phyloP scores from a whole-genome alignment of 1,140 invertebrate species.

The Pogonomyrmex barbatus region DNA sequence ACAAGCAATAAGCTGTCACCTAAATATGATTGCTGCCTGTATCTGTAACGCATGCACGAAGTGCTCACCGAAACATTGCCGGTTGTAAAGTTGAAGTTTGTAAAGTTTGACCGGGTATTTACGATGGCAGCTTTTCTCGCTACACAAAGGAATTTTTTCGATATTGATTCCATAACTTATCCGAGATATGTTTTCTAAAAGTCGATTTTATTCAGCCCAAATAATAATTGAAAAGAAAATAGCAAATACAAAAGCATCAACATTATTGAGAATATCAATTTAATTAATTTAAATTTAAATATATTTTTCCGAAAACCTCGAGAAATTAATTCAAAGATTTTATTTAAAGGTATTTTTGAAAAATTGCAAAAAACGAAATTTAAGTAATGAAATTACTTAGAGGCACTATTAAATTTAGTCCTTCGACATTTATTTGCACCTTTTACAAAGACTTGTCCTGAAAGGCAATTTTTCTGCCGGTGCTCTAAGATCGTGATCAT shows the following conservation, averaged over 20 bases:
- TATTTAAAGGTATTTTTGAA: neutral
- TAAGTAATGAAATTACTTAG: conserved; percentile 6
- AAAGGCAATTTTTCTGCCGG: conserved; percentile 29
- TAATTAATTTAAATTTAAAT: neutral
- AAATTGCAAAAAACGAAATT: neutral
- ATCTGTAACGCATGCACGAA: neutral
- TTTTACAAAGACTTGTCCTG: conserved; percentile 14
- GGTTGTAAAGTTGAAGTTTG: conserved; percentile 13
- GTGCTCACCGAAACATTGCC: neutral
- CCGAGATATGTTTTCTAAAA: neutral
- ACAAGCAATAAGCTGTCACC: conserved; percentile 43
- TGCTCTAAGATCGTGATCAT: conserved; percentile 45
- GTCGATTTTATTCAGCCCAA: neutral
- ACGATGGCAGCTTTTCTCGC: neutral
- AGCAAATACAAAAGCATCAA: neutral
- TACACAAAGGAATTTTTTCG: neutral
- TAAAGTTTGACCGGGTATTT: conserved; percentile 41
- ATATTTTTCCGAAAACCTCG: neutral
- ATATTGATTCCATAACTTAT: conserved; percentile 18
- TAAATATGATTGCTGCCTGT: neutral
- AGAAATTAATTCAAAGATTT: neutral
- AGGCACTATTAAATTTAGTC: conserved; percentile 19
- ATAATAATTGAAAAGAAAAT: neutral
- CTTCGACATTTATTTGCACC: conserved; percentile 47
- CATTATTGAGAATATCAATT: neutral